Percentiles rank a stretch among this genome's conserved stretches.
Evolutionary conservation across 2,888 invertebrate species (phyloP).

Genomic region (Fragum fragum): DNA sequence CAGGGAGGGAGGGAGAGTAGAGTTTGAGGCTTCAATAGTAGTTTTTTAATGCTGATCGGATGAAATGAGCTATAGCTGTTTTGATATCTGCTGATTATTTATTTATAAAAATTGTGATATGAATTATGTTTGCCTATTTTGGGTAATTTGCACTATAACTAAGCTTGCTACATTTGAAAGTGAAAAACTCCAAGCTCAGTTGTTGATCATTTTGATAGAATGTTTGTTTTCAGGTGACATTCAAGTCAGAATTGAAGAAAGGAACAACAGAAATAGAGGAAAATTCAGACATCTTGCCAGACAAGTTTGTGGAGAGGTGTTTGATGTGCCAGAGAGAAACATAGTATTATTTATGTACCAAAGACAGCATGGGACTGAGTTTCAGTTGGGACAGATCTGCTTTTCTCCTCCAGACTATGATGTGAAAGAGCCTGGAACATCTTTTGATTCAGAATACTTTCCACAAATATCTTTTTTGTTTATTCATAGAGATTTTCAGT

Average conservation of each 20-base stretch:
- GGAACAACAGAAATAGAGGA: constrained; percentile 47
- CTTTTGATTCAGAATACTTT: constrained; percentile 69
- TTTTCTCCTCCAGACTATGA: constrained; percentile 59
- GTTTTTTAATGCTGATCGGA: too few species aligned
- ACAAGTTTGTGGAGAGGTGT: constrained; percentile 72
- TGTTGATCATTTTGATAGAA: too few species aligned
- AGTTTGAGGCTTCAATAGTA: too few species aligned
- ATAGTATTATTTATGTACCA: constrained; percentile 68
- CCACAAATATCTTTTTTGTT: constrained; percentile 74
- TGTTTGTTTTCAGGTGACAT: constrained; percentile 55
- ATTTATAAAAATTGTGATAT: too few species aligned
- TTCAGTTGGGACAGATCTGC: constrained; percentile 65
- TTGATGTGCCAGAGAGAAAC: constrained; percentile 75
- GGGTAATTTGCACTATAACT: too few species aligned
- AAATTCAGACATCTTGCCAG: constrained; percentile 74
- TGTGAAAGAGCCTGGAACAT: constrained; percentile 44
- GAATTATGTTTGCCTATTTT: too few species aligned
- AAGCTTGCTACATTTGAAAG: too few species aligned
- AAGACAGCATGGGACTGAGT: constrained; percentile 36
- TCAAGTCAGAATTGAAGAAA: constrained; percentile 35
- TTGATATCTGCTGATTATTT: too few species aligned
- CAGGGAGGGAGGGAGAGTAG: too few species aligned
- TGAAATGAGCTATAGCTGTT: too few species aligned
- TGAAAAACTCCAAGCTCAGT: too few species aligned
- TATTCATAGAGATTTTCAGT: constrained; percentile 71